A percentile compares a stretch with the other conserved stretches of the same genome.
Evolutionary conservation across 2,888 invertebrate species (phyloP).

Genomic region (Torymus auratus): DNA sequence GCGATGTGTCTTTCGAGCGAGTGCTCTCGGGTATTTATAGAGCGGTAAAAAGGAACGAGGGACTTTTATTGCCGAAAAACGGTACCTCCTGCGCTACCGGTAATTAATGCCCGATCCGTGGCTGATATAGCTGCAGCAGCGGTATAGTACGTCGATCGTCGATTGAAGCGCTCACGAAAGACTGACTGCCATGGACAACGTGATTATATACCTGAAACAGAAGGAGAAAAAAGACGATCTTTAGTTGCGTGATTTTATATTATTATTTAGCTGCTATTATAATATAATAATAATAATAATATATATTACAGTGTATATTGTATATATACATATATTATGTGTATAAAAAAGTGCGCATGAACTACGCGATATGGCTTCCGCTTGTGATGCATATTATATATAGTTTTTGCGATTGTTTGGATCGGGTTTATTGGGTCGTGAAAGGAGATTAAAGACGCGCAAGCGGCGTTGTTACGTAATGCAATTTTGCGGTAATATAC

Average conservation of each 20-base stretch:
- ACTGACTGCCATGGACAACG: no score
- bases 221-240: neutral
- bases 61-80: constrained; percentile 50
- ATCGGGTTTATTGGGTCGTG: neutral
- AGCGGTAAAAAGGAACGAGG: constrained; percentile 34
- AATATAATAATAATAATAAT: no score
- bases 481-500: no score
- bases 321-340: no score
- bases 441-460: neutral
- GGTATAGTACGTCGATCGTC: neutral
- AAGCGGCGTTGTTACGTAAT: no score
- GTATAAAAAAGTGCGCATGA: no score
- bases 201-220: constrained; percentile 17
- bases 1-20: neutral
- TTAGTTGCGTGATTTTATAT: neutral
- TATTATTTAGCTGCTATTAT: no score
- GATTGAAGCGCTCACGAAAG: neutral
- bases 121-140: neutral
- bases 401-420: neutral
- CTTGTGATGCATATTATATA: no score
- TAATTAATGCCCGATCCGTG: constrained; percentile 44
- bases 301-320: no score
- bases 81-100: constrained; percentile 45
- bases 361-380: no score
- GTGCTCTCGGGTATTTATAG: constrained; percentile 46